Base-by-base conservation (phyloP, 2,797 vertebrate species). In the Malurus leucopterus region DNA sequence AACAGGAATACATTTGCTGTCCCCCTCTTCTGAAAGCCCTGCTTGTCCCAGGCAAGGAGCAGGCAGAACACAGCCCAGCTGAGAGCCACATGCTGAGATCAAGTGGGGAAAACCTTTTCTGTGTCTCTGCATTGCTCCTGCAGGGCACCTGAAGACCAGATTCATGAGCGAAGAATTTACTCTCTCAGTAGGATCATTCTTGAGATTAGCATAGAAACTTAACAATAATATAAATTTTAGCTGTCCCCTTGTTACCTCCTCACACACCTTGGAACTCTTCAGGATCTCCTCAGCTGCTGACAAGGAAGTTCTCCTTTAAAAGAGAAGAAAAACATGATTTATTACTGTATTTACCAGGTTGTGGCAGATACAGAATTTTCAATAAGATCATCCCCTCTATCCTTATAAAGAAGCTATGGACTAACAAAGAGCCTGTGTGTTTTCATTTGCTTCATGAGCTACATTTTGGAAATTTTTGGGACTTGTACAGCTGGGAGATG, bases 121-220 rank as follows among this genome's bases (percentile, higher is more conserved):
- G 46, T 86, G 49, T 57, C 71, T 89, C 43, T 70, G 27, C 5
- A 5, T 9, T 32, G 72, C 76, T 93, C 63, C 86, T 59, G 19
- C 82, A 76, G 76, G 84, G 76, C 79, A 93, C 92, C 76, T 89
- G 61, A 91, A 90, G 53, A 34, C 74, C 82, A 89, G 53, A 83
- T 62, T 72, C 34, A 59, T 30, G 21, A 86, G 76, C 34, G 72
- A 75, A 81, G 64, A 46, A 81, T 84, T 89, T 59, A 51, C 64
- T 71, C 78, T 75, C 92, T 84, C 73, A 70, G 70, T 57, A 61
- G 0, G 18, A 57, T 69, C 53, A 40, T 72, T 80, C 44, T 30
- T 75, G 79, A 72, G 78, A 77, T 55, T 38, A 88, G 44, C 62
- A 67, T 0, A 47, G 76, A 58, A 87, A 79, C 44, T 29, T 74